These are phyloP conservation scores for Telmatherina bonti DNA, from an alignment of 2,797 vertebrate genomes.

Conservation along the genomic window DNA sequence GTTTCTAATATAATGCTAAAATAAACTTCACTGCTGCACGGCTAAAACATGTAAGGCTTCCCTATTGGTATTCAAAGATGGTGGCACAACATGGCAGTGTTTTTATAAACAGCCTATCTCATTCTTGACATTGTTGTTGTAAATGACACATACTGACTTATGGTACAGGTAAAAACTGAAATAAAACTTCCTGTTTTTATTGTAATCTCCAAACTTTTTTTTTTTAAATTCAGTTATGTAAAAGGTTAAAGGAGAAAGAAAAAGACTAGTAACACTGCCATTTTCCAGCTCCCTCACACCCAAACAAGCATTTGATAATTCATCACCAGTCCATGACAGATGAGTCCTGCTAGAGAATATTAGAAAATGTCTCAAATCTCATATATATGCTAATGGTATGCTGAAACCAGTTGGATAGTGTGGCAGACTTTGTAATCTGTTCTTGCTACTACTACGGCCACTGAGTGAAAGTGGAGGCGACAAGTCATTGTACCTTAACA, in stretches of 20 bases:
- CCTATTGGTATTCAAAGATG: too few relatives aligned
- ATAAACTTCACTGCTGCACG: too few relatives aligned
- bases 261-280: conserved; percentile 68
- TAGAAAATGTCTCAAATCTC: conserved; percentile 99
- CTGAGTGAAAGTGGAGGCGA: conserved; percentile 96
- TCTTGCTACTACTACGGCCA: conserved; percentile 87
- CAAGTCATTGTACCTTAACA: conserved; percentile 94
- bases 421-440: conserved; percentile 98
- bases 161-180: conserved; percentile 60
- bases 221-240: conserved; percentile 47
- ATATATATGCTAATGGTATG: conserved; percentile 99
- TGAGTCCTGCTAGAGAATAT: conserved; percentile 99
- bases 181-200: conserved; percentile 61
- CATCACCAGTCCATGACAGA: conserved; percentile 99
- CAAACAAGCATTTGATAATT: conserved; percentile 99
- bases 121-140: conserved; percentile 8
- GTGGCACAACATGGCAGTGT: too few relatives aligned
- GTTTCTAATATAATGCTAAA: too few relatives aligned
- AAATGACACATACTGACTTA: conserved; percentile 34
- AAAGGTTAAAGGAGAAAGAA: conserved; percentile 81
- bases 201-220: conserved; percentile 50
- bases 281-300: conserved; percentile 80
- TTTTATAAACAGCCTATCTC: too few relatives aligned
- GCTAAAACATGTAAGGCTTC: too few relatives aligned
- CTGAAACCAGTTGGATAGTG: conserved; percentile 90